Evolutionary conservation across 2,797 vertebrate genomes (phyloP), one percentile per base, ranked within the genome.

Genomic region (Lateolabrax maculatus): DNA sequence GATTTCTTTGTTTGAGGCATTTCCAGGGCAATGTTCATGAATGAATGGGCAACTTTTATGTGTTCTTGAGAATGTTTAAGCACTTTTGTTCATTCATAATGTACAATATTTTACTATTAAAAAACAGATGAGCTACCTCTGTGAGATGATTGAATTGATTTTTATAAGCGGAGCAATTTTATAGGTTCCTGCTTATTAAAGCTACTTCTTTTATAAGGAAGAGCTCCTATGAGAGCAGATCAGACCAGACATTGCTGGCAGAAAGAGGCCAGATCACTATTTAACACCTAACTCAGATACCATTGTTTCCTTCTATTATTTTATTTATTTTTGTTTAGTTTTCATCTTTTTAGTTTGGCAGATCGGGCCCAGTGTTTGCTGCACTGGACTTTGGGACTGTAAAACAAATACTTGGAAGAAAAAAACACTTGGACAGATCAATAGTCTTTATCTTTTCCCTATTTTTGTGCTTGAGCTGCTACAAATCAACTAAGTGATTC

Each of bases 171-270:
- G 43, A 34, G 44, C 66, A 27, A 65, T 77, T 85, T 62, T 75
- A 80, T 44, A 44, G 46, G 18, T 25, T 73, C 6, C 44, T 36
- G 53, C 68, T 76, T 71, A 63, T 79, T 75, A 41, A 85, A 85
- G 37, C 70, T 44, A 19, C n/a, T 34, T 71, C 36, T 53, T 79
- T 56, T 71, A 73, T 49, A 51, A 79, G 67, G n/a, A 66, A 36
- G 1, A 36, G 55, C 37, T 77, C 53, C 71, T 34, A 3, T 53
- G 66, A 78, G 72, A 74, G 29, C 51, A 34, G 31, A 56, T 58
- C 66, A 75, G 36, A 62, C 16, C 27, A 44, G 41, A 66, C 58
- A 9, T 27, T 39, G 69, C 31, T 70, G 70, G 55, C 77, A 83
- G 65, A 86, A 81, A 62, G 25, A 39, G 57, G 65, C n/a, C 68